Base-by-base conservation (phyloP, 2,888 invertebrate genomes). In the Minunthozetes semirufus region DNA sequence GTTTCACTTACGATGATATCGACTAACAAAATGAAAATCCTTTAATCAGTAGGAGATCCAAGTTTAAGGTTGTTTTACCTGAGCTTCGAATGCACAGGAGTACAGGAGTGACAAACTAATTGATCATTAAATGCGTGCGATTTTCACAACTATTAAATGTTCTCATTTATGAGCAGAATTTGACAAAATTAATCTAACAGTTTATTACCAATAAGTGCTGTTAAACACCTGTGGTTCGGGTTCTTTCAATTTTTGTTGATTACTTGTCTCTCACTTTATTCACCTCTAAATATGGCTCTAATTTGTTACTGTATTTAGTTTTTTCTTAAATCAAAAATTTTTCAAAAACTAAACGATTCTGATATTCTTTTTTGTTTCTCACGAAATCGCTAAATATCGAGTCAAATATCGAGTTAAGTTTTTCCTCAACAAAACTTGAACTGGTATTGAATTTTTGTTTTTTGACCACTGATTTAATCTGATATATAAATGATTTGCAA, bases 171-270 rank as follows among this genome's bases (percentile, higher is more conserved):
- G 9, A 15, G 38, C 9, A 19, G 19, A 66, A 38, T 66, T 29
- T 66, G 29, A 66, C 29, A 33, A 66, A 29, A 29, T 29, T 29
- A 29, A 66, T 29, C 15, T 29, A 59, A 66, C 6, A 13, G 33
- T 19, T 66, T 33, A 66, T 66, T 66, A 66, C 29, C 38, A 66
- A 66, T 66, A 66, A 66, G 42, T 66, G 38, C 66, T 66, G 17
- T 66, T 66, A 29, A 66, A 66, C 66, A 66, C 66, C 66, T 66
- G 66, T 66, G 66, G 66, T 19, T 53, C 19, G 19, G 53, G 53
- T 19, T 17, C 33, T 33, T 33, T 33, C 53, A 53, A 6, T n/a
- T 19, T 53, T 53, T 53, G n/a, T 19, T n/a, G 53, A 53, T 53
- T 53, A 53, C 53, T 19, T 53, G 53, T 53, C 53, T 53, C 53